These are phyloP conservation scores for Leptinotarsa lineolata DNA, from an alignment of 1,140 invertebrate species.

Conservation along the genomic window DNA sequence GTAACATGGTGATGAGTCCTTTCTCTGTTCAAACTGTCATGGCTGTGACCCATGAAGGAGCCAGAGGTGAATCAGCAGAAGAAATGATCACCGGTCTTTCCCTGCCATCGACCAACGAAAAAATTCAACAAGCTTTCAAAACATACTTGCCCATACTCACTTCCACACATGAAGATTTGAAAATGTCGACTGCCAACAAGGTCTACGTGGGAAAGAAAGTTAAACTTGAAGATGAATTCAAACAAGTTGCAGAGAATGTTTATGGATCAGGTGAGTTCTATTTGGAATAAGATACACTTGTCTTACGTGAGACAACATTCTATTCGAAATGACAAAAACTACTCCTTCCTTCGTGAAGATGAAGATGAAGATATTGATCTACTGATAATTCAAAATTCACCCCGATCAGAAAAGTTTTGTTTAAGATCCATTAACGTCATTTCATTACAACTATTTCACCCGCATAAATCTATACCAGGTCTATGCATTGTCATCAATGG, in stretches of 20 bases:
- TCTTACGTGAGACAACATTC: too few relatives aligned
- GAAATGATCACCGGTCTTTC: slow-evolving; percentile 4
- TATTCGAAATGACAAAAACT: too few relatives aligned
- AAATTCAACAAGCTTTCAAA: slow-evolving; percentile 9
- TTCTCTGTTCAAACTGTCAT: slow-evolving; percentile 23
- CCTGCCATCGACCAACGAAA: slow-evolving; percentile 5
- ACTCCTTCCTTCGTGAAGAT: too few relatives aligned
- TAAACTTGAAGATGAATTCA: slow-evolving; percentile 19
- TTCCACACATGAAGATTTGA: not conserved
- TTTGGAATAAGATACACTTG: not conserved
- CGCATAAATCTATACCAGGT: too few relatives aligned
- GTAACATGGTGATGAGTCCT: slow-evolving; percentile 16
- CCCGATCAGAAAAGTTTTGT: too few relatives aligned
- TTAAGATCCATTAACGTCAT: too few relatives aligned
- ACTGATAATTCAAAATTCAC: too few relatives aligned
- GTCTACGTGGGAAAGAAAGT: slow-evolving; percentile 9
- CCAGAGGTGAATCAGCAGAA: not conserved
- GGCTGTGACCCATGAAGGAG: slow-evolving; percentile 12
- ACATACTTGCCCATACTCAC: not conserved
- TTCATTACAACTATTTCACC: too few relatives aligned
- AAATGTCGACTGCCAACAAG: slow-evolving; percentile 13
- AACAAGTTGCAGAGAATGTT: slow-evolving; percentile 13
- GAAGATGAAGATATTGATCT: too few relatives aligned
- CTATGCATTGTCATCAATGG: too few relatives aligned
- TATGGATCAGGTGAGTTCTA: slow-evolving; percentile 53